Conservation (phyloP, 2,888 invertebrate genomes). For the Ennomos quercinarius region DNA sequence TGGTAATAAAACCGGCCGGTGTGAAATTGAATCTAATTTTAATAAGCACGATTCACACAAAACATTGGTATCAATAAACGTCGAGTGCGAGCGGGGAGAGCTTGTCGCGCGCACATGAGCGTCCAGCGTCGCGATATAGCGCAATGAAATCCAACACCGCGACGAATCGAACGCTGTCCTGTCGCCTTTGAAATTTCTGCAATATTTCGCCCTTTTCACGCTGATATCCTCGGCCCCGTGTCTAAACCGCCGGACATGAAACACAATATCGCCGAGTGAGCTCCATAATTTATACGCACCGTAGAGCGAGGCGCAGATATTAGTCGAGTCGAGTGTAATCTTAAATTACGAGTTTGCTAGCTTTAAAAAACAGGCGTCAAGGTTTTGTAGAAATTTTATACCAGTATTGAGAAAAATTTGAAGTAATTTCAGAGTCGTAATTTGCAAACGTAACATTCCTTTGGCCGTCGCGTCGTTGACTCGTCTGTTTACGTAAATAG, state of each 20-base stretch:
- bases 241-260: slow-evolving; percentile 83
- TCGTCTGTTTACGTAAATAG: slow-evolving; percentile 70
- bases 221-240: slow-evolving; percentile 79
- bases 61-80: slow-evolving; percentile 76
- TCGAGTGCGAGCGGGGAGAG: slow-evolving; percentile 55
- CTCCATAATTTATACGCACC: slow-evolving; percentile 79
- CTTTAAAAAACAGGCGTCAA: slow-evolving; percentile 26
- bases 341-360: slow-evolving; percentile 55
- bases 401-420: slow-evolving; percentile 3
- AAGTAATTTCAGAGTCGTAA: slow-evolving; percentile 13
- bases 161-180: slow-evolving; percentile 84
- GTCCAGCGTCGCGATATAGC: slow-evolving; percentile 67
- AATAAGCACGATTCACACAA: slow-evolving; percentile 65
- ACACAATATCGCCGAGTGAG: slow-evolving; percentile 80
- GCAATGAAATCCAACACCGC: slow-evolving; percentile 84
- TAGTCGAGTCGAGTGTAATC: slow-evolving; percentile 64
- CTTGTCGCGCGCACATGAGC: slow-evolving; percentile 69
- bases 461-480: slow-evolving; percentile 43
- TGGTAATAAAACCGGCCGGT: slow-evolving; percentile 51
- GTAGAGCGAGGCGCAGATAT: slow-evolving; percentile 63
- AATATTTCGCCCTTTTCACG: slow-evolving; percentile 85
- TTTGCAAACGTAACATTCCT: slow-evolving; percentile 49
- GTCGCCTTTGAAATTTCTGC: slow-evolving; percentile 83
- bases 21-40: slow-evolving; percentile 66
- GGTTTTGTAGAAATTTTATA: slow-evolving; percentile 16